Base-by-base conservation (phyloP, 2,888 invertebrate genomes). In the Diplolepis rosae region DNA sequence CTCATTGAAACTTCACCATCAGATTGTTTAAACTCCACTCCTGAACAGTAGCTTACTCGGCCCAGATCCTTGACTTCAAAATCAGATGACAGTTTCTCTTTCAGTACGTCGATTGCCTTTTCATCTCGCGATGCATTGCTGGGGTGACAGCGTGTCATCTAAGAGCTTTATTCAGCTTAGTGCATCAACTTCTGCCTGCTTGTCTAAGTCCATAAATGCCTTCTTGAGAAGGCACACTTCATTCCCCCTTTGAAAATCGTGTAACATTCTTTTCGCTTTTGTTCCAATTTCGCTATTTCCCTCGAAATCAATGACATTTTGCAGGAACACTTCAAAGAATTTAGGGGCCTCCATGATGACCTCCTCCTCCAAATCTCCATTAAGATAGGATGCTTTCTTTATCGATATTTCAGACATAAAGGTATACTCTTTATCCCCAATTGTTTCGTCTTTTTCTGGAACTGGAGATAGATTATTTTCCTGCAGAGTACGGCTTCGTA, bases 361-460 rank as follows among this genome's bases (percentile, higher is more conserved):
- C 5, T 72, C 65, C 39, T 81, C 79, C 11, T 78, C 66, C 7
- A 81, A 24, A 2, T 50, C 54, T 30, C 81, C 81, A 39, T 80
- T 80, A 9, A 82, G 51, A 66, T n/a, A n/a, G n/a, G n/a, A n/a
- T n/a, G 68, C 56, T 13, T 68, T 24, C 42, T 56, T 68, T 30
- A 68, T 48, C 18, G 28, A 56, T 42, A 68, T 32, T 42, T 68
- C 68, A 1, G 56, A 42, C 4, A 68, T 24, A 27, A 56, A 56
- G 6, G 39, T 51, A 13, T n/a, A 22, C 39, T 30, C 35, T 2
- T 18, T 7, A n/a, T 13, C 18, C 24, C 24, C 42, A 52, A n/a
- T 15, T 1, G n/a, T n/a, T n/a, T 2, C 50, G 51, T 32, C 9
- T 32, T 32, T 9, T 32, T 32, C 32, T 32, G 2, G 32, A 2